Evolutionary conservation across 1,140 invertebrate genomes (phyloP).

Genomic region (Dinoponera quadriceps): DNA sequence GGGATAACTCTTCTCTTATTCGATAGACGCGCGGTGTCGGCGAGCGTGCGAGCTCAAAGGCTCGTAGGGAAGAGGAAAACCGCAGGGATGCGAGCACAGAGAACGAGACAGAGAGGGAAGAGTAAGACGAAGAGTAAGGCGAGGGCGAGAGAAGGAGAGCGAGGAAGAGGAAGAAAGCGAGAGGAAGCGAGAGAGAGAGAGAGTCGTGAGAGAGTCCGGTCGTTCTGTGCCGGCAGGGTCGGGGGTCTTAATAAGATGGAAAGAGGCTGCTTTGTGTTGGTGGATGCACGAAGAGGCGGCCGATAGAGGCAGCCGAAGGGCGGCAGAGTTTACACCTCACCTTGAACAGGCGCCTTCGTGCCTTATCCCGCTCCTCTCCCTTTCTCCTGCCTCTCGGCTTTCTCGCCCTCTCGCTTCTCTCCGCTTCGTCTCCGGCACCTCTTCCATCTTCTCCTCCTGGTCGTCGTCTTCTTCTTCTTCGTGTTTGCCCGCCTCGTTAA

Average conservation of each 20-base stretch:
- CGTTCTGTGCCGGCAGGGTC: constrained; percentile 61
- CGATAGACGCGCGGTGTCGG: constrained; percentile 44
- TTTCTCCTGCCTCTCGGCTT: constrained; percentile 47
- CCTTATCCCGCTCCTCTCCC: constrained; percentile 65
- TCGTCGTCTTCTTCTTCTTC: constrained; percentile 70
- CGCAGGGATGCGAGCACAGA: neutral
- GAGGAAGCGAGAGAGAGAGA: constrained; percentile 44
- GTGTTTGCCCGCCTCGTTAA: constrained; percentile 80
- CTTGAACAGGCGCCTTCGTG: constrained; percentile 75
- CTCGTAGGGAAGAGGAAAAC: neutral
- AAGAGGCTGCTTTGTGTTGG: constrained; percentile 73
- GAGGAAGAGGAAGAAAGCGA: neutral
- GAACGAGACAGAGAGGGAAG: constrained; percentile 8
- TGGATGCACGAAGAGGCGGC: constrained; percentile 65
- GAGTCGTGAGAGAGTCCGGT: constrained; percentile 70
- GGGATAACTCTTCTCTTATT: constrained; percentile 6
- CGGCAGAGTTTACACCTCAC: constrained; percentile 76
- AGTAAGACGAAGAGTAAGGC: neutral
- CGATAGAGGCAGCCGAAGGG: constrained; percentile 75
- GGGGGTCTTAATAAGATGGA: constrained; percentile 77
- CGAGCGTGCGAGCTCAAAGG: constrained; percentile 49
- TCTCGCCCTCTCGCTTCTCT: constrained; percentile 9
- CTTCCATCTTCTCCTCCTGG: constrained; percentile 71
- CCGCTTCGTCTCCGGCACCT: constrained; percentile 53
- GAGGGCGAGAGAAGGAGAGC: neutral